Conservation (phyloP, 2,888 invertebrate genomes). For the Drosophila birchii region DNA sequence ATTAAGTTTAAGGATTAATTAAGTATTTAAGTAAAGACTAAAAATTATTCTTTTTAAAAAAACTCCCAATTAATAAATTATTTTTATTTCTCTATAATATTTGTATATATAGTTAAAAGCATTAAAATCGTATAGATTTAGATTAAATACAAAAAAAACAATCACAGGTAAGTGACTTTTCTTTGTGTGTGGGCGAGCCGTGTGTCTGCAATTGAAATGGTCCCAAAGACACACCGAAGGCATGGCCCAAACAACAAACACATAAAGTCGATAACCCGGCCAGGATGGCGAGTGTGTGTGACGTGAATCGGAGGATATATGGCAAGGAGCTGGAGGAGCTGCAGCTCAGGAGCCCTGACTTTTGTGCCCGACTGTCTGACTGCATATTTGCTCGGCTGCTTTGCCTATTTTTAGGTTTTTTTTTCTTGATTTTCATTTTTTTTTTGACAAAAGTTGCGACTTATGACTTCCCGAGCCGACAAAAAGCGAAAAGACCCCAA, state of each 20-base stretch:
- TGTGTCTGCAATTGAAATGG: conserved; percentile 71
- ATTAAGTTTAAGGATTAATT: background rate
- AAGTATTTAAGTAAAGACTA: background rate
- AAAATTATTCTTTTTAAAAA: no score
- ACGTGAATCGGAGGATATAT: conserved; percentile 42
- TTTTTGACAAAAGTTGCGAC: conserved; percentile 59
- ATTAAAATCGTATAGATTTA: no score
- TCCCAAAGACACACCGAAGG: conserved; percentile 62
- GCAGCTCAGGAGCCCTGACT: conserved; percentile 16
- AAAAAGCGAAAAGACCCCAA: conserved; percentile 28
- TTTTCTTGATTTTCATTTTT: conserved; percentile 1
- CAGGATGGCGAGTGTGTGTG: conserved; percentile 49
- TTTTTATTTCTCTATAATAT: background rate
- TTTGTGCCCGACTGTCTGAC: conserved; percentile 54
- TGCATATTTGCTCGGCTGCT: conserved; percentile 72
- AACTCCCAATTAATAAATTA: background rate
- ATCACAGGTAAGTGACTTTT: background rate
- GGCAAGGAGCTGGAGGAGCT: conserved; percentile 25
- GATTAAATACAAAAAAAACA: background rate
- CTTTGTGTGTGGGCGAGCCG: conserved; percentile 12
- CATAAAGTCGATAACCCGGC: conserved; percentile 78
- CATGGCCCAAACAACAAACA: conserved; percentile 75
- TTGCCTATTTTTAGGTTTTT: conserved; percentile 65
- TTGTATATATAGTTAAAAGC: background rate
- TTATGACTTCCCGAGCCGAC: conserved; percentile 67